Percentiles rank a stretch among this genome's conserved stretches.
These are phyloP conservation scores for Catocala sponsa DNA, from an alignment of 2,888 invertebrate species.

Conservation along the genomic window DNA sequence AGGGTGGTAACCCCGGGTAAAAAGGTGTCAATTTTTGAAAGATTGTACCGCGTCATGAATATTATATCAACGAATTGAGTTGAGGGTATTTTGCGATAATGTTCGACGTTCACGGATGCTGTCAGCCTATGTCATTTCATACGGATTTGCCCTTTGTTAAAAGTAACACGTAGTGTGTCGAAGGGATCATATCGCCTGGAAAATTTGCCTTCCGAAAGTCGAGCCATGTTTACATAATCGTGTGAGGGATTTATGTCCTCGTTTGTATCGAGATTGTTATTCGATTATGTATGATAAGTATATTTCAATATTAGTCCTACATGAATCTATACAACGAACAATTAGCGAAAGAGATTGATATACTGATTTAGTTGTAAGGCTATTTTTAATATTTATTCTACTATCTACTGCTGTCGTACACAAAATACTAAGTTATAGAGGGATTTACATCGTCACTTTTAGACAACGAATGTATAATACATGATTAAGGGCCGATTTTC, in stretches of 20 bases:
- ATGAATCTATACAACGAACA: too few species aligned
- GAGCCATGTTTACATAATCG: constrained; percentile 57
- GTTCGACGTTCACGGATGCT: constrained; percentile 78
- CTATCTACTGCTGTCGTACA: too few species aligned
- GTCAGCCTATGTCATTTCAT: constrained; percentile 87
- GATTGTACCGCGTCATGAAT: constrained; percentile 87
- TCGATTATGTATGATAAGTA: constrained; percentile 9
- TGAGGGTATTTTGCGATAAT: constrained; percentile 87
- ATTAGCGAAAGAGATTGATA: too few species aligned
- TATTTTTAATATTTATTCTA: too few species aligned
- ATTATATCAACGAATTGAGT: constrained; percentile 87
- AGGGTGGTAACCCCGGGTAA: constrained; percentile 70
- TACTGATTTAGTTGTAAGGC: too few species aligned
- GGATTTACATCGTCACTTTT: too few species aligned
- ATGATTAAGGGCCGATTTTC: too few species aligned
- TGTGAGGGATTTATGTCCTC: constrained; percentile 31
- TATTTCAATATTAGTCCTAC: not conserved
- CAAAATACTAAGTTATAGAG: too few species aligned
- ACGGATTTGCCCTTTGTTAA: constrained; percentile 87
- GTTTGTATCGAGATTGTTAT: constrained; percentile 30
- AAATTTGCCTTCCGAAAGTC: constrained; percentile 68
- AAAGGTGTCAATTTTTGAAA: constrained; percentile 88
- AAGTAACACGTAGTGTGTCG: constrained; percentile 85
- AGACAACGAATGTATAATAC: too few species aligned
- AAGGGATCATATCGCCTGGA: constrained; percentile 67